A percentile compares a stretch with the other conserved stretches of the same genome.
phyloP scores from a whole-genome alignment of 64 coral and sea anemone genomes.

The Dendrophyllia cribrosa region DNA sequence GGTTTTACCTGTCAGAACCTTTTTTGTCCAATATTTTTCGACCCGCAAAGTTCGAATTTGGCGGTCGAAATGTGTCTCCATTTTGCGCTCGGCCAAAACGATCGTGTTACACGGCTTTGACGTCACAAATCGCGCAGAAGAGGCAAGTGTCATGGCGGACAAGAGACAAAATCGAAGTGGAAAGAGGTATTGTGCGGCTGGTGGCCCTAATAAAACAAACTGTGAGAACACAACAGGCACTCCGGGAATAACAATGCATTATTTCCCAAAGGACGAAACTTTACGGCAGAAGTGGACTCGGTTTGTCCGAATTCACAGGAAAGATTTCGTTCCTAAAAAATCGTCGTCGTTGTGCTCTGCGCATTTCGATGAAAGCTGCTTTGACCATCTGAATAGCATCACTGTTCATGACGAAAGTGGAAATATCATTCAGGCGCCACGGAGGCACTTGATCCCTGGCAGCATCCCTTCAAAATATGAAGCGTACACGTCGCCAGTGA shows the following conservation, averaged over 20 bases:
- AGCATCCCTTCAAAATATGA: no score
- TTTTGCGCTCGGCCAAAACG: slow-evolving; percentile 61
- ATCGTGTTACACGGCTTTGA: slow-evolving; percentile 59
- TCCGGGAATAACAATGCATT: slow-evolving; percentile 37
- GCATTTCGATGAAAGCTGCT: no score
- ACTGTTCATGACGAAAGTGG: no score
- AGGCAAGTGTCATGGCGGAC: slow-evolving; percentile 19
- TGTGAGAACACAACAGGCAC: slow-evolving; percentile 25
- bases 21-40: neutral
- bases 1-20: neutral
- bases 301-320: neutral
- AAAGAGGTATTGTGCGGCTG: slow-evolving; percentile 43
- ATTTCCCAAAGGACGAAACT: slow-evolving; percentile 23
- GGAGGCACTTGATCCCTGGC: no score
- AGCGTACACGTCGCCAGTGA: no score
- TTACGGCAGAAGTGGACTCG: neutral
- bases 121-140: neutral
- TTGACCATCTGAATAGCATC: no score
- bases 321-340: no score
- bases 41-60: neutral
- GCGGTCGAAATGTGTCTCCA: slow-evolving; percentile 34
- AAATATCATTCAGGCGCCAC: no score
- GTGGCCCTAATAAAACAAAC: slow-evolving; percentile 46
- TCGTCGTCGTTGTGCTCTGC: no score
- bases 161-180: neutral